Base-by-base conservation (phyloP, 2,888 invertebrate species). In the Archips xylosteana region DNA sequence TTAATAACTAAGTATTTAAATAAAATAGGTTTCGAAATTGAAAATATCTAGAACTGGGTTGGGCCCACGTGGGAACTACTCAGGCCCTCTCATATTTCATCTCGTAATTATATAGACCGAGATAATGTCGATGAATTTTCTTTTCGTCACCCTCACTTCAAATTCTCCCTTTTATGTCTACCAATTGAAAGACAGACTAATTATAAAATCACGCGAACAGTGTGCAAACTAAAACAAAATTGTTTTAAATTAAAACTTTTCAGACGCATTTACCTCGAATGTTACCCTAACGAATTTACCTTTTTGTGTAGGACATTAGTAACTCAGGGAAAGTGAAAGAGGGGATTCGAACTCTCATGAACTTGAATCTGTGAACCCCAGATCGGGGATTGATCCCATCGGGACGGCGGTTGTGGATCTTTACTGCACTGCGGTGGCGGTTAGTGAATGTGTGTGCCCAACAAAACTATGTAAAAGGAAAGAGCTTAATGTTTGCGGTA, bases 361-460 rank as follows among this genome's bases (percentile, higher is more conserved):
- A 57, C 57, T 57, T 57, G 57, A 57, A 57, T 57, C 32, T 32
- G 54, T 54, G 57, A 57, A 57, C 57, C 57, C 57, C 12, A 32
- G 10, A 32, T 57, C 57, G 32, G 57, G 57, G 57, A 57, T 57
- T 32, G 57, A 57, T 57, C 32, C 57, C 57, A 15, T 54, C 8
- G 51, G 51, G 15, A 6, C 0, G 15, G 32, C 12, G 57, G 57
- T 32, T 57, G 23, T 54, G 57, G 57, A 32, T 32, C 57, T 57
- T 57, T 57, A 57, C 32, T 32, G 57, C 57, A 57, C 54, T 54
- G 54, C 54, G 54, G 57, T 32, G 57, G 57, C 12, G 32, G 32
- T 23, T 8, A 23, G 23, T 12, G 57, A n/a, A 32, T 15, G n/a
- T 9, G 49, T 49, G 49, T 49, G 54, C 23, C 23, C 23, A 23